Conservation (phyloP, 2,113 vertebrate genomes). For the Notarius quadriscutis region DNA sequence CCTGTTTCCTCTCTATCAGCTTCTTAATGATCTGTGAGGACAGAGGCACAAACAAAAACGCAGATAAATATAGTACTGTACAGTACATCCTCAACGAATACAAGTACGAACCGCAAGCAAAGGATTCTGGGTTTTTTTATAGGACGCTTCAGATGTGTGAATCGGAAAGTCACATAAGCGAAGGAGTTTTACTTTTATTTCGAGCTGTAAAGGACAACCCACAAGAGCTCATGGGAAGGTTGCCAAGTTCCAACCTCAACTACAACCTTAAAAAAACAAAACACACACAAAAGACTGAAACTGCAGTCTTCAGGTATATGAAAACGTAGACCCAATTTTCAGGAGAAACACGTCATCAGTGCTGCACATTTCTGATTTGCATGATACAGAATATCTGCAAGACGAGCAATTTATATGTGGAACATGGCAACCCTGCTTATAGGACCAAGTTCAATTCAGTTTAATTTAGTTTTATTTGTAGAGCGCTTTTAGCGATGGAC, state of each 20-base stretch:
- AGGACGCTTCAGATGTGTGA: not conserved
- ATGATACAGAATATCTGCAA: not conserved
- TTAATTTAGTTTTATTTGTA: not conserved
- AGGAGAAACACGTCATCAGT: not conserved
- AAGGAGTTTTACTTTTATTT: not conserved
- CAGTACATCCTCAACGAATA: not conserved
- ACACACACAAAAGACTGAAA: not conserved
- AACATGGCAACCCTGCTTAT: not conserved
- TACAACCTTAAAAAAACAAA: not conserved
- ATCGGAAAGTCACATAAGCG: not conserved
- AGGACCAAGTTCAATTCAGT: not conserved
- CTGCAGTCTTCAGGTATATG: not conserved
- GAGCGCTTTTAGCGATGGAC: not conserved
- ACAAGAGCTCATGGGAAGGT: not conserved
- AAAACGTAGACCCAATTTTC: not conserved
- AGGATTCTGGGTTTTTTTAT: not conserved
- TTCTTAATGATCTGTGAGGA: slow-evolving; percentile 93
- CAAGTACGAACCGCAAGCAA: not conserved
- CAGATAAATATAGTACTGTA: not conserved
- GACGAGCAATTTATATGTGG: not conserved
- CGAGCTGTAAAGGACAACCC: not conserved
- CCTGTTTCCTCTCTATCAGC: slow-evolving; percentile 97
- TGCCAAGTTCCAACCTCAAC: not conserved
- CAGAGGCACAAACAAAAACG: not conserved
- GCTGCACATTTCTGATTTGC: not conserved